These are phyloP conservation scores for Acinonyx jubatus DNA, from an alignment of 2,113 vertebrate genomes.

Conservation along the genomic window DNA sequence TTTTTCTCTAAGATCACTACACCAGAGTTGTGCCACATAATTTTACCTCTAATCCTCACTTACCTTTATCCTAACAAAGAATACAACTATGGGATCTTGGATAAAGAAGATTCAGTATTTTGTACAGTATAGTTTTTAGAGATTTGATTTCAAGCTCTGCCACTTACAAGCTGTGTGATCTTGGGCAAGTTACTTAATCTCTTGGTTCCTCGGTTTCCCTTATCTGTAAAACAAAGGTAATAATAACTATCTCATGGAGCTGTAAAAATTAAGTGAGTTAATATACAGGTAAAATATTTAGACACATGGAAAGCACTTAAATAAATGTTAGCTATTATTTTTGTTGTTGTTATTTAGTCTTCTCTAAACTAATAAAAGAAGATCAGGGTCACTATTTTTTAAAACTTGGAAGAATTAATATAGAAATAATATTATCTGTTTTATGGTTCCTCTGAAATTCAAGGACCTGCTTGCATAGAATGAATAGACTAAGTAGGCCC, in stretches of 20 bases:
- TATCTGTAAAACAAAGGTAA: conserved; percentile 16
- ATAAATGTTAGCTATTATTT: conserved; percentile 8
- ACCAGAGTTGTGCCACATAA: neutral
- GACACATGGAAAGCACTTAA: neutral
- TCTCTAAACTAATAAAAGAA: neutral
- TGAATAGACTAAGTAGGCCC: neutral
- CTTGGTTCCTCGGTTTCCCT: conserved; percentile 17
- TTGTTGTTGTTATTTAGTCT: neutral
- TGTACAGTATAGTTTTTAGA: neutral
- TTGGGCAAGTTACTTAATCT: conserved; percentile 27
- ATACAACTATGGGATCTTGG: neutral
- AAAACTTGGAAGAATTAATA: neutral
- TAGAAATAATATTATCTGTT: neutral
- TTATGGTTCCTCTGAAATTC: neutral
- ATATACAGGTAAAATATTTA: neutral
- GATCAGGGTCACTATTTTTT: neutral
- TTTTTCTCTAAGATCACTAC: neutral
- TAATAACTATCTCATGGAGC: neutral
- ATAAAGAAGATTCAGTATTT: conserved; percentile 21
- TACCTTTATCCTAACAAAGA: conserved; percentile 25
- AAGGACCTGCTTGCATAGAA: neutral
- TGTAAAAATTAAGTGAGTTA: conserved; percentile 18
- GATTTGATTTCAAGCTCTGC: neutral
- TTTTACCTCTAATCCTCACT: neutral
- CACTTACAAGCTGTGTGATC: conserved; percentile 23